Percentiles rank a stretch among this genome's conserved stretches.
phyloP scores from a whole-genome alignment of 1,140 invertebrate species.

The Frieseomelitta varia region DNA sequence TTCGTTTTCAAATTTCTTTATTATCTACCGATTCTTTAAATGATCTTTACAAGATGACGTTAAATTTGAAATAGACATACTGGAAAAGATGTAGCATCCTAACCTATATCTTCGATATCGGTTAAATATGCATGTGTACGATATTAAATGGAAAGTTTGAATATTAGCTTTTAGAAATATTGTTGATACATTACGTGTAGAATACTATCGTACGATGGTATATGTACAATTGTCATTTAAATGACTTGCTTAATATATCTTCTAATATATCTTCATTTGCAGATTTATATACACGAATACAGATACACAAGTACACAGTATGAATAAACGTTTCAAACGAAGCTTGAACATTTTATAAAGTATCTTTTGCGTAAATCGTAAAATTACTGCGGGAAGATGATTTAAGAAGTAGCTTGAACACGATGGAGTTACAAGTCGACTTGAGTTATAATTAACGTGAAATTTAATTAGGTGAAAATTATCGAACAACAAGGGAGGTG shows the following conservation, averaged over 20 bases:
- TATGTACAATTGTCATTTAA: conserved; percentile 4
- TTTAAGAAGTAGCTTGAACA: neutral
- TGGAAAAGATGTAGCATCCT: neutral
- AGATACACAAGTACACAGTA: neutral
- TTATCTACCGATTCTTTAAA: neutral
- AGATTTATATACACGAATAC: conserved; percentile 6
- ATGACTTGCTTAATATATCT: conserved; percentile 21
- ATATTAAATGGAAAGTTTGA: neutral
- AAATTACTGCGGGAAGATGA: neutral
- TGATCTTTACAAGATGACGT: neutral
- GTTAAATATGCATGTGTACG: neutral
- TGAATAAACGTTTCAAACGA: neutral
- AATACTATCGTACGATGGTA: neutral
- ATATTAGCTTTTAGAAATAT: neutral
- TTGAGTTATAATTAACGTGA: neutral
- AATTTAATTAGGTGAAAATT: conserved; percentile 18
- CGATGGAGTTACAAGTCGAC: neutral
- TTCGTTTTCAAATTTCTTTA: neutral
- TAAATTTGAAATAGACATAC: neutral
- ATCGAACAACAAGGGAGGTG: neutral
- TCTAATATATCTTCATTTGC: neutral
- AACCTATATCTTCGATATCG: neutral
- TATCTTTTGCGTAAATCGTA: too few species aligned
- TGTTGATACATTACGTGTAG: neutral
- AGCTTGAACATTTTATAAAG: neutral